phyloP scores from a whole-genome alignment of 1,140 invertebrate genomes.

The Trichogramma pretiosum region DNA sequence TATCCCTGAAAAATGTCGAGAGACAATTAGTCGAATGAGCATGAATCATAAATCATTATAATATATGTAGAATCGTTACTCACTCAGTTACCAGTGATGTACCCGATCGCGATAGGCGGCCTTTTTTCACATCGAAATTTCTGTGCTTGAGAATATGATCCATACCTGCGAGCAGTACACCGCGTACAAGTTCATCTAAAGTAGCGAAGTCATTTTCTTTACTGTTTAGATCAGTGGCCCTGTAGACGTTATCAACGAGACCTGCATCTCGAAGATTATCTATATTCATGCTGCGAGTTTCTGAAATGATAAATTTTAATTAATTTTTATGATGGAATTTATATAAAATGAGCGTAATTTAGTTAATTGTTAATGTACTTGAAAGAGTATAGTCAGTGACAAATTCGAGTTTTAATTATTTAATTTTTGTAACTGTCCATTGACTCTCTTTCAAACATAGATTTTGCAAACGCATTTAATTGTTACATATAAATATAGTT shows the following conservation, averaged over 20 bases:
- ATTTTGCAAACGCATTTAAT: no score
- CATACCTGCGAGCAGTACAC: conserved; percentile 44
- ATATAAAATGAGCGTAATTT: no score
- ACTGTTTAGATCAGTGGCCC: conserved; percentile 16
- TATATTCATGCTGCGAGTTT: conserved; percentile 36
- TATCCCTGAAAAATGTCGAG: conserved; percentile 33
- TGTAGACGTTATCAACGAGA: conserved; percentile 16
- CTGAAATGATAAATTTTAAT: conserved; percentile 30
- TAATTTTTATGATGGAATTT: neutral
- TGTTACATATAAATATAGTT: no score
- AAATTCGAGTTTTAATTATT: no score
- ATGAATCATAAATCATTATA: no score
- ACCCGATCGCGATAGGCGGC: conserved; percentile 38
- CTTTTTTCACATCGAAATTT: conserved; percentile 40
- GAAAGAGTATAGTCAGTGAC: no score
- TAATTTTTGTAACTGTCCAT: no score
- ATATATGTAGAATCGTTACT: no score
- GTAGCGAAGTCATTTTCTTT: conserved; percentile 37
- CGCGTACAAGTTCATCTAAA: conserved; percentile 45
- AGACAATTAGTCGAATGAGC: neutral
- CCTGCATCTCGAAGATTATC: conserved; percentile 27
- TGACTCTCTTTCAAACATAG: no score
- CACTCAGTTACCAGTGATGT: conserved; percentile 42
- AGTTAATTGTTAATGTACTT: no score
- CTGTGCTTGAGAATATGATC: conserved; percentile 43